Conservation (phyloP, 2,888 invertebrate species). For the Tinea trinotella region DNA sequence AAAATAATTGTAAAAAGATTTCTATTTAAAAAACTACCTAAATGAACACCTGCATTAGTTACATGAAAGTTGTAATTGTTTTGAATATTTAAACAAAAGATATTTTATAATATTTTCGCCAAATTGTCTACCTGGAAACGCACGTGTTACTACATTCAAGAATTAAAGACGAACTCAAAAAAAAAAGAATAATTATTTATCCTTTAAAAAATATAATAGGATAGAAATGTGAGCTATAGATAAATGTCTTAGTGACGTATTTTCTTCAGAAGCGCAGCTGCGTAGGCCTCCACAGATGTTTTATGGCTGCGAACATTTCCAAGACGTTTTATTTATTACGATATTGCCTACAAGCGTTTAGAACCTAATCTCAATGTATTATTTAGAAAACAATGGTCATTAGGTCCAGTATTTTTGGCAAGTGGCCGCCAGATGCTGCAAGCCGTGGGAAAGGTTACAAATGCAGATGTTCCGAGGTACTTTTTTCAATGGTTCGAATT, state of each 20-base stretch:
- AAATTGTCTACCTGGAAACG: background rate
- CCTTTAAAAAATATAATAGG: background rate
- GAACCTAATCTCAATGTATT: constrained; percentile 67
- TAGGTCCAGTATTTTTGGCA: constrained; percentile 57
- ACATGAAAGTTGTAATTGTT: background rate
- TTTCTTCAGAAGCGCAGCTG: constrained; percentile 62
- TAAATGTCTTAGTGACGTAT: constrained; percentile 63
- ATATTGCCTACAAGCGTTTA: constrained; percentile 55
- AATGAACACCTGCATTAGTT: background rate
- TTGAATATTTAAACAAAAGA: background rate
- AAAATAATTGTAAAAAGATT: too few relatives aligned
- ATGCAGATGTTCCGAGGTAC: constrained; percentile 1
- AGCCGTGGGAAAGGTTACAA: constrained; percentile 55
- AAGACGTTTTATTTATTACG: constrained; percentile 68
- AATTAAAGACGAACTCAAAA: background rate
- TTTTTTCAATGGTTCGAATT: background rate
- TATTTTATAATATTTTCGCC: background rate
- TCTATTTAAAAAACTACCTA: too few relatives aligned
- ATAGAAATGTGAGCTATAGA: constrained; percentile 38
- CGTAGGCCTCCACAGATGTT: constrained; percentile 64
- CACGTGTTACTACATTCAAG: background rate
- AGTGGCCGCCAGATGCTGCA: constrained; percentile 34
- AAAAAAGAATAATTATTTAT: background rate
- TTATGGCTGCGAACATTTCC: constrained; percentile 67
- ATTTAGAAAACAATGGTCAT: constrained; percentile 65